Percentiles rank a stretch among this genome's conserved stretches.
Conservation (phyloP, 2,113 vertebrate genomes). For the Engraulis encrasicolus region DNA sequence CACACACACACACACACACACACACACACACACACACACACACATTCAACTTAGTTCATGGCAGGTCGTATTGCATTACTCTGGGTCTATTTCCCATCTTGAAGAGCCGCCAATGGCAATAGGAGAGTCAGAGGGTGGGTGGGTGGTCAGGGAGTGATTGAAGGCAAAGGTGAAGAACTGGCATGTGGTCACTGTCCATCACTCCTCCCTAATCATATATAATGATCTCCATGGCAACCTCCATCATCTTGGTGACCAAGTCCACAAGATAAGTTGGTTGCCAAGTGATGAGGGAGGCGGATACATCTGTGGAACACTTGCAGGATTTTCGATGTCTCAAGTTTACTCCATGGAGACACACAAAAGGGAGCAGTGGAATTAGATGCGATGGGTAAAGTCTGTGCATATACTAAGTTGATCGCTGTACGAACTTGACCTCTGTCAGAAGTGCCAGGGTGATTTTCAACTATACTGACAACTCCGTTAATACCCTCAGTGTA, state of each 20-base stretch:
- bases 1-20: neutral
- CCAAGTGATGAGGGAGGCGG: conserved; percentile 4
- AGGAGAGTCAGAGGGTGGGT: neutral
- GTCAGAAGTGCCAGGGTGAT: neutral
- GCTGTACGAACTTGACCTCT: neutral
- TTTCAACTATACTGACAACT: neutral
- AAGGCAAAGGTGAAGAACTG: conserved; percentile 43
- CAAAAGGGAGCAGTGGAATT: neutral
- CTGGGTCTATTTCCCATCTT: neutral
- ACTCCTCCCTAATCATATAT: conserved; percentile 48
- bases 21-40: neutral
- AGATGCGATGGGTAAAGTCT: neutral
- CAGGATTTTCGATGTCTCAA: neutral
- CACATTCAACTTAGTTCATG: neutral
- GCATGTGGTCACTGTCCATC: conserved; percentile 47
- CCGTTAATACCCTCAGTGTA: neutral
- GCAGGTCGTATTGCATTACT: neutral
- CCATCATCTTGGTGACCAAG: conserved; percentile 20
- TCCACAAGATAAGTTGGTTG: neutral
- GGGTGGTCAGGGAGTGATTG: conserved; percentile 36
- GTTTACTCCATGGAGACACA: neutral
- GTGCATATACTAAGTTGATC: neutral
- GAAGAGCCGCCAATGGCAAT: no score
- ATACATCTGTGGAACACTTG: neutral
- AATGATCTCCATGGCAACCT: conserved; percentile 52